Conservation (phyloP, 2,888 invertebrate species). For the Rugalucina vietnamica region DNA sequence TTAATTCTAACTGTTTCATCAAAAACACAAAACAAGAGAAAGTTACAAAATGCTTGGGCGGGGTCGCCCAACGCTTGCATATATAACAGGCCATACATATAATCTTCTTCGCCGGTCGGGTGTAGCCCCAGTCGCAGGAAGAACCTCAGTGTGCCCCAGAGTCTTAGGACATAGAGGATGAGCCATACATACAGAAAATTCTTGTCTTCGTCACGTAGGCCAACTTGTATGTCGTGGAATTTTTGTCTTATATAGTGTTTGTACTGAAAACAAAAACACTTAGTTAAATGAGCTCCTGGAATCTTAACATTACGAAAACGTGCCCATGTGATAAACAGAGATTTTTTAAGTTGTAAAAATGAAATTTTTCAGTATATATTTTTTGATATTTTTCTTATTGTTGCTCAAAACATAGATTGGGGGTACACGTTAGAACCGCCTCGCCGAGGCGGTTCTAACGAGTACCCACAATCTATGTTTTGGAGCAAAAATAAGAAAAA, state of each 20-base stretch:
- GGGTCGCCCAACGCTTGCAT: neutral
- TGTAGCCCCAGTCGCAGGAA: neutral
- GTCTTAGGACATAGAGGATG: neutral
- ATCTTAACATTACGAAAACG: no score
- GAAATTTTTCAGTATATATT: no score
- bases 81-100: neutral
- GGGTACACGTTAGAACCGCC: no score
- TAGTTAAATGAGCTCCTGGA: no score
- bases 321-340: no score
- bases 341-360: no score
- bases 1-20: neutral
- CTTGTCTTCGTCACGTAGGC: neutral
- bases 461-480: no score
- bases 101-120: neutral
- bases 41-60: slow-evolving; percentile 5
- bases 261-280: neutral
- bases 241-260: neutral
- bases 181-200: slow-evolving; percentile 6
- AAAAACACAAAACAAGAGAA: neutral
- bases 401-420: no score
- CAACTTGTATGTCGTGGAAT: neutral
- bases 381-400: no score
- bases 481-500: no score
- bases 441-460: no score
- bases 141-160: neutral